Percentiles rank a stretch among this genome's conserved stretches.
These are phyloP conservation scores for Idaea biselata DNA, from an alignment of 2,888 invertebrate genomes.

Conservation along the genomic window DNA sequence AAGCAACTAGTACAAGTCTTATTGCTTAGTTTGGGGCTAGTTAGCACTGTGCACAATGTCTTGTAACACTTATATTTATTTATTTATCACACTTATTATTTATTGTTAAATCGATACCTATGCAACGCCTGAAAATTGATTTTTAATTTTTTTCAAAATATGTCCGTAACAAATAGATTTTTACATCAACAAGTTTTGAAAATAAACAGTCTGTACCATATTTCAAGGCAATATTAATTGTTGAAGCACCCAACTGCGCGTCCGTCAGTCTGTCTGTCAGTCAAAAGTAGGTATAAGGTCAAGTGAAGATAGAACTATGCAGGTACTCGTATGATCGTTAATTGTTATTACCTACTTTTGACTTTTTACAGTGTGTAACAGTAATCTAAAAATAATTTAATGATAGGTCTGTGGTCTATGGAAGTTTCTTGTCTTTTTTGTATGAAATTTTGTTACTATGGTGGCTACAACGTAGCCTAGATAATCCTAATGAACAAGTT, in stretches of 20 bases:
- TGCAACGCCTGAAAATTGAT: background rate
- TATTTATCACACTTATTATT: no score
- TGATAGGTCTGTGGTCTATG: background rate
- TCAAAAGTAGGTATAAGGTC: conserved; percentile 7
- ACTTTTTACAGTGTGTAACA: conserved; percentile 19
- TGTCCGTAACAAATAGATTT: background rate
- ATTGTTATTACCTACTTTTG: background rate
- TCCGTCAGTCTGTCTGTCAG: conserved; percentile 20
- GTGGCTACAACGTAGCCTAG: no score
- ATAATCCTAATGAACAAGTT: no score
- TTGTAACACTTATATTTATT: no score
- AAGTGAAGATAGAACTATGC: conserved; percentile 1
- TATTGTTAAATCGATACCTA: background rate
- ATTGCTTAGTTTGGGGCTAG: no score
- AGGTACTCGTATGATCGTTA: background rate
- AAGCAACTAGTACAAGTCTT: no score
- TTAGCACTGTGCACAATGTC: no score
- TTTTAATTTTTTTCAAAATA: background rate
- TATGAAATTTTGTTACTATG: background rate
- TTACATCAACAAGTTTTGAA: background rate
- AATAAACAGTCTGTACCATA: conserved; percentile 5
- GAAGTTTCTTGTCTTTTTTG: background rate
- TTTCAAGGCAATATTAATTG: conserved; percentile 19
- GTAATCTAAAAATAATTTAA: conserved; percentile 26
- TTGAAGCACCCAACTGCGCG: conserved; percentile 21